These are phyloP conservation scores for Aphis craccivora DNA, from an alignment of 1,140 invertebrate species.

Conservation along the genomic window DNA sequence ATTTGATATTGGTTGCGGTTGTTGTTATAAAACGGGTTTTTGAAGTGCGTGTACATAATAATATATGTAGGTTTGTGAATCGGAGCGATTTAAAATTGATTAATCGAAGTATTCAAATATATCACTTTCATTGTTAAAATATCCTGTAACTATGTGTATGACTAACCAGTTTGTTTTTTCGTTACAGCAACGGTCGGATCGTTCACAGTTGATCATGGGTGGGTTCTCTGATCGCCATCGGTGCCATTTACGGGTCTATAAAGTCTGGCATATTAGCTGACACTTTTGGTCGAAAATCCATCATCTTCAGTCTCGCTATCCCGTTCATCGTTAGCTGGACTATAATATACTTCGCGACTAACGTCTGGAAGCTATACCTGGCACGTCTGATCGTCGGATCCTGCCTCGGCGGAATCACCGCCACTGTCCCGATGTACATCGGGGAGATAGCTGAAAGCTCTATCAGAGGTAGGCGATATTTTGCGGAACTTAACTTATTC, in stretches of 20 bases:
- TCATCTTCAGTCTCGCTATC: conserved; percentile 58
- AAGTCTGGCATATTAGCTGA: conserved; percentile 71
- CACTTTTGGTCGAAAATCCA: conserved; percentile 70
- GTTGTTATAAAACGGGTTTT: no score
- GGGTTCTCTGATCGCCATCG: conserved; percentile 74
- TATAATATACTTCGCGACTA: conserved; percentile 72
- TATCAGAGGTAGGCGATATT: conserved; percentile 66
- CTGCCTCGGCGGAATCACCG: conserved; percentile 59
- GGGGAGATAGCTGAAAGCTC: conserved; percentile 62
- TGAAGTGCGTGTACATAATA: no score
- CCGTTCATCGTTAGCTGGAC: conserved; percentile 69
- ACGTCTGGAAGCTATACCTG: conserved; percentile 71
- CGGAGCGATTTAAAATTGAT: no score
- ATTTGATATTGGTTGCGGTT: no score
- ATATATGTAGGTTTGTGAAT: no score
- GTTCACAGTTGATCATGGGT: conserved; percentile 79
- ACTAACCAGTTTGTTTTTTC: conserved; percentile 28
- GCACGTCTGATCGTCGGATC: conserved; percentile 78
- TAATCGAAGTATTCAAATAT: no score
- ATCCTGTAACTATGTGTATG: no score
- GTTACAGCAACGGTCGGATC: conserved; percentile 68
- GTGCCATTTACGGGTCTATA: conserved; percentile 71
- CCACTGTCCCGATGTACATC: conserved; percentile 64
- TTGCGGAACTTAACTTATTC: no score
- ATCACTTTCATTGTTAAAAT: no score